Evolutionary conservation across 2,888 invertebrate species (phyloP), one percentile per base, ranked within the genome.

Genomic region (Belgica antarctica): DNA sequence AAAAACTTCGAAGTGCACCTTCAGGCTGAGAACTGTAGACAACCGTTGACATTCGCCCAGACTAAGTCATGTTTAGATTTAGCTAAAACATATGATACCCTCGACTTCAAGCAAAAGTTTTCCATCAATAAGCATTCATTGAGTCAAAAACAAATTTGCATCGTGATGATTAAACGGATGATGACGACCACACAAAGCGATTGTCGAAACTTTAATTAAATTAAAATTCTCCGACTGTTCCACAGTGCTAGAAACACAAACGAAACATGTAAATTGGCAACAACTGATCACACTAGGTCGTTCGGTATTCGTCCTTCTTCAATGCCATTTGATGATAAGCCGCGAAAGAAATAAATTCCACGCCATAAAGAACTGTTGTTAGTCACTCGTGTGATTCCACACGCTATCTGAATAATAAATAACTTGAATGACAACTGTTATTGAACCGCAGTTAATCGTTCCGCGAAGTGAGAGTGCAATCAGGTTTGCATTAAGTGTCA

Each of bases 261-360:
- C 15, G 41, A 41, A 10, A 41, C 3, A n/a, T 41, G 10, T 15
- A 10, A 41, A n/a, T 41, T 34, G 34, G 7, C 34, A 8, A 34
- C 41, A 41, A 12, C 41, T 41, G 41, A 41, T 41, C 41, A n/a
- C n/a, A n/a, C 41, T n/a, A 41, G 41, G 41, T n/a, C 41, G 41
- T 10, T 41, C 41, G 41, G n/a, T n/a, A n/a, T n/a, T 41, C 41
- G 41, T 41, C 41, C 41, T 41, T 41, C 41, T 41, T 12, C 2
- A 41, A 15, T 12, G 7, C 34, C 7, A 8, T 34, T 34, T 12
- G 34, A 12, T 41, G 41, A 41, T 41, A 41, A 41, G n/a, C n/a
- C n/a, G n/a, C n/a, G 4, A 41, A 15, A 41, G 15, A 41, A 10
- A n/a, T 41, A 41, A 41, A 31, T 4, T 31, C 10, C 5, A 31